These are phyloP conservation scores for Ploceus nigricollis DNA, from an alignment of 2,113 vertebrate genomes.

Conservation along the genomic window DNA sequence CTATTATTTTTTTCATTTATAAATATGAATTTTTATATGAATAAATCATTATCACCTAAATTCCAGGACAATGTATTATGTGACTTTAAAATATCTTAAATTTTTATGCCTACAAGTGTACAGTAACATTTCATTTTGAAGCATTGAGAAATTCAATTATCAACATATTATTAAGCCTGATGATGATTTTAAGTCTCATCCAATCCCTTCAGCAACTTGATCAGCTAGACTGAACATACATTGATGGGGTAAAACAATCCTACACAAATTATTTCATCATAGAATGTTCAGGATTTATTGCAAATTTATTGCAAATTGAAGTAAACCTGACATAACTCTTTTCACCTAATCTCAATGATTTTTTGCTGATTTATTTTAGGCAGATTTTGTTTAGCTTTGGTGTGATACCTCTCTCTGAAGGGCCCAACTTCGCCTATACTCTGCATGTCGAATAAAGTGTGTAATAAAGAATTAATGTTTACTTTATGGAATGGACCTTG, in stretches of 20 bases:
- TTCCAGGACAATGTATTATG: neutral
- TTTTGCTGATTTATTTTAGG: neutral
- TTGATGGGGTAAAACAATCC: neutral
- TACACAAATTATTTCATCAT: neutral
- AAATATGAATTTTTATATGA: neutral
- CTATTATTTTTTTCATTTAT: neutral
- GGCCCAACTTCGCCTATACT: neutral
- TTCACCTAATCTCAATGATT: neutral
- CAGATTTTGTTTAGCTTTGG: neutral
- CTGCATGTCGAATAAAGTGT: accelerated
- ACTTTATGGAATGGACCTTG: neutral
- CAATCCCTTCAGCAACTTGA: neutral
- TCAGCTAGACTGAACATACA: neutral
- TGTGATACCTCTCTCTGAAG: neutral
- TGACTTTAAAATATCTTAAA: neutral
- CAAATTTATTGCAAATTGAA: neutral
- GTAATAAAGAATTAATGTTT: neutral
- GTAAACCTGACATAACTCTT: neutral
- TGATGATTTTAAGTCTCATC: neutral
- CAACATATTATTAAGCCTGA: neutral
- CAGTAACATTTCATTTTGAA: neutral
- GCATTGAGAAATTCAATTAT: neutral
- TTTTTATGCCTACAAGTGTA: neutral
- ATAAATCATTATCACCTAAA: neutral
- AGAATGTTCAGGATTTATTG: neutral